Evolutionary conservation across 2,888 invertebrate genomes (phyloP), one percentile per base, ranked within the genome.

Genomic region (Bruchidius siliquastri): DNA sequence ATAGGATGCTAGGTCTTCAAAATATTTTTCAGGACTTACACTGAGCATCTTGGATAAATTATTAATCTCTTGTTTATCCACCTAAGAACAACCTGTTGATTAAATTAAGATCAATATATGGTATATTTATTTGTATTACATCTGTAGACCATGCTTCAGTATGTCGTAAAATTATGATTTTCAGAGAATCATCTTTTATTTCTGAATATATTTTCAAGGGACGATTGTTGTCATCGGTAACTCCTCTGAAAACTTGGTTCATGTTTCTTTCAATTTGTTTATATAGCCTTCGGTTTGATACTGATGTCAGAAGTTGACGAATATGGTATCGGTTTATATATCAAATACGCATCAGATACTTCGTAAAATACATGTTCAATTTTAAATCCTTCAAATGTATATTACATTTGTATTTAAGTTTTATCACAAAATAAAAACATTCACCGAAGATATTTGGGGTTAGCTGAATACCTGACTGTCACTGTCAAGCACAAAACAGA

Each of bases 121-220:
- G 8, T 26, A 26, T 26, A 26, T 26, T 20, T n/a, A 69, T 26
- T 21, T n/a, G 21, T 3, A 71, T 71, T 76, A 79, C 78, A 30
- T 32, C 72, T 32, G 73, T 68, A 21, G 66, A 72, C 78, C 78
- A 80, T 69, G 79, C 78, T 21, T 69, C 74, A 20, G 67, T 32
- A 68, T 76, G 72, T 73, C 78, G 71, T 71, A 79, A 74, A 69
- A 79, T 22, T 32, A 73, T 72, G 72, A 79, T 73, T 70, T 73
- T 71, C 32, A 80, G 71, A 20, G 30, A 22, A 67, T 75, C 67
- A 21, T 74, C 74, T 20, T 73, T 22, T 66, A 79, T 77, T 21
- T 73, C 71, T 30, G 71, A 71, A 73, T 74, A 73, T 71, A 77
- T 21, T 74, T 74, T 78, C 49, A 79, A 77, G 18, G 49, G 49